Base-by-base conservation (phyloP, 2,888 invertebrate species). In the Morpho achilles region DNA sequence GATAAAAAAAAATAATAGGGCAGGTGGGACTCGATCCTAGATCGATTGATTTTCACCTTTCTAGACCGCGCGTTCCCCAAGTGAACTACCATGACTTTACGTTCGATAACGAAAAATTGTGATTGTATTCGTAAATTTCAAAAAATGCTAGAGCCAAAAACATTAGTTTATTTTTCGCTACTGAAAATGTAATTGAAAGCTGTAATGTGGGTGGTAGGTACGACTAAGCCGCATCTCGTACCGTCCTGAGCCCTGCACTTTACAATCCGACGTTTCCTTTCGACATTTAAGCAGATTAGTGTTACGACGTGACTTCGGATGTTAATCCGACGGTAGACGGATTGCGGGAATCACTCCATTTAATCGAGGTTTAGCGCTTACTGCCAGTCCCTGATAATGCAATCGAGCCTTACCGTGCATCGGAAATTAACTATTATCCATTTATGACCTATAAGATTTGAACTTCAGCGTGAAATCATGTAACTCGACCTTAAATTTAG, bases 241-340 rank as follows among this genome's bases (percentile, higher is more conserved):
- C 72, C 73, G 76, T 73, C 78, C 77, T 68, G 74, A 74, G 80
- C 84, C 81, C 85, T 85, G 83, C 80, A 82, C 80, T 79, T 86
- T 86, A 84, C 89, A 87, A 91, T 89, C 91, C 84, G 91, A 91
- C 91, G 84, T 91, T 90, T 91, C 90, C 91, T 89, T 84, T 87
- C 84, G 90, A 88, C 89, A 86, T 90, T 87, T 84, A 86, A 90
- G 86, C 84, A 89, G 90, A 89, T 90, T 88, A 89, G 84, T 84
- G 85, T 83, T 88, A 82, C 84, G 80, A 79, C 77, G 82, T 79
- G 77, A 80, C 85, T 82, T 83, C 72, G 81, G 79, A 85, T 86
- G 79, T 83, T 88, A 90, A 90, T 88, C 88, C 80, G 88, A 90
- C 90, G 87, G 79, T 70, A 77, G 79, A 87, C 75, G 82, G 84